Base-by-base conservation (phyloP, 2,888 invertebrate genomes). In the Peribatodes rhomboidaria region DNA sequence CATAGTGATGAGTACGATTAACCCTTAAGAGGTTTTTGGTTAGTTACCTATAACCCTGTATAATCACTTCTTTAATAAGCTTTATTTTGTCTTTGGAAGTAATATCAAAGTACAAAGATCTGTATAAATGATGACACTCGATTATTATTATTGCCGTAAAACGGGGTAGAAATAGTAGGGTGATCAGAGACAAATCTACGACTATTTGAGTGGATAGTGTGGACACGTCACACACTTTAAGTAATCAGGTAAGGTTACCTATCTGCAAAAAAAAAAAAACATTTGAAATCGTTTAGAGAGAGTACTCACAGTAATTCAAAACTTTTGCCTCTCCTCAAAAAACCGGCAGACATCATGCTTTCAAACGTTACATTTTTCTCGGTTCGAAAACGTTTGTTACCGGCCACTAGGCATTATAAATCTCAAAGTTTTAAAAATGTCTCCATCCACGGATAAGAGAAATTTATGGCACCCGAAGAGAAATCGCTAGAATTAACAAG, bases 401-500 rank as follows among this genome's bases (percentile, higher is more conserved):
- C 33, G 31, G 41, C 61, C 52, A 56, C 65, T 52, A 61, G 46
- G 56, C 52, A 46, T 50, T 57, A 73, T 70, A 68, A 73, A 73
- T 73, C 62, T 61, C 53, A 56, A 70, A 71, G 58, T 73, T 73
- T 63, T 59, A 69, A 68, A 73, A 73, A 71, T 61, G 71, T 73
- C 69, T 41, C 68, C 65, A 64, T 68, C 64, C 59, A 60, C 46
- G 65, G 73, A 73, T 71, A 71, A 73, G 71, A 60, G 62, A 61
- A 62, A 73, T 73, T 73, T 71, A 73, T 64, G 58, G 67, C 69
- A 62, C 58, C 64, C 56, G 20, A 42, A 64, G 60, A 68, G 53
- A 50, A 68, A 70, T 68, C 64, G 69, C 69, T 46, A 68, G 71
- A 73, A 68, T 73, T 71, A 73, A 70, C 65, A 67, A 59, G 54